These are phyloP conservation scores for Chrysoperla carnea DNA, from an alignment of 1,140 invertebrate genomes.

Conservation along the genomic window DNA sequence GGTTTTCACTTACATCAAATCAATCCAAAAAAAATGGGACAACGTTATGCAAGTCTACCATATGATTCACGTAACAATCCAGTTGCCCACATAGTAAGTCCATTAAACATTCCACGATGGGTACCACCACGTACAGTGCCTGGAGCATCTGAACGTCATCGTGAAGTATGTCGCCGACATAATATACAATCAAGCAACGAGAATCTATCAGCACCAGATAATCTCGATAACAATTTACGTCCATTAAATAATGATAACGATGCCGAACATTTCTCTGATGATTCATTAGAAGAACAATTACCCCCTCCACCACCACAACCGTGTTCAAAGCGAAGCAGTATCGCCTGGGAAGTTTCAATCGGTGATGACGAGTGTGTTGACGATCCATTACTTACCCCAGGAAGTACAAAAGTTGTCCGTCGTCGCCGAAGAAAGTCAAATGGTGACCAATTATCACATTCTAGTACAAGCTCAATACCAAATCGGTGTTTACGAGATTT, in stretches of 20 bases:
- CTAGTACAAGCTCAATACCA: constrained; percentile 39
- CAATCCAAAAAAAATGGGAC: constrained; percentile 32
- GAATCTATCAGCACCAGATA: constrained; percentile 13
- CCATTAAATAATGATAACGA: constrained; percentile 30
- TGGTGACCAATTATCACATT: constrained; percentile 29
- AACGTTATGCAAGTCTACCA: constrained; percentile 46
- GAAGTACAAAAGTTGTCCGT: constrained; percentile 50
- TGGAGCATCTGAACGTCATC: constrained; percentile 50
- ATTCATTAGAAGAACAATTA: constrained; percentile 58
- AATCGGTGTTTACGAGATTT: constrained; percentile 29
- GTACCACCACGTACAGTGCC: constrained; percentile 47
- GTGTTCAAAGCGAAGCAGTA: constrained; percentile 50
- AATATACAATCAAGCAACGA: constrained; percentile 13
- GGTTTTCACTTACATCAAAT: constrained; percentile 31
- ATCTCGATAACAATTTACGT: constrained; percentile 7
- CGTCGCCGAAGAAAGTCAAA: constrained; percentile 36
- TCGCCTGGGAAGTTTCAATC: constrained; percentile 67
- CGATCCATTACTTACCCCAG: constrained; percentile 47
- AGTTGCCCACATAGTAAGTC: constrained; percentile 20
- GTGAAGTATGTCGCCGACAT: constrained; percentile 46
- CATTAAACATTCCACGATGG: constrained; percentile 28
- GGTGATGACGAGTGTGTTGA: constrained; percentile 26
- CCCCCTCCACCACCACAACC: constrained; percentile 33
- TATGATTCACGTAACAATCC: constrained; percentile 17
- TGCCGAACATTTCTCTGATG: constrained; percentile 60